Conservation (phyloP, 2,113 vertebrate species). For the Sinocyclocheilus rhinocerous region DNA sequence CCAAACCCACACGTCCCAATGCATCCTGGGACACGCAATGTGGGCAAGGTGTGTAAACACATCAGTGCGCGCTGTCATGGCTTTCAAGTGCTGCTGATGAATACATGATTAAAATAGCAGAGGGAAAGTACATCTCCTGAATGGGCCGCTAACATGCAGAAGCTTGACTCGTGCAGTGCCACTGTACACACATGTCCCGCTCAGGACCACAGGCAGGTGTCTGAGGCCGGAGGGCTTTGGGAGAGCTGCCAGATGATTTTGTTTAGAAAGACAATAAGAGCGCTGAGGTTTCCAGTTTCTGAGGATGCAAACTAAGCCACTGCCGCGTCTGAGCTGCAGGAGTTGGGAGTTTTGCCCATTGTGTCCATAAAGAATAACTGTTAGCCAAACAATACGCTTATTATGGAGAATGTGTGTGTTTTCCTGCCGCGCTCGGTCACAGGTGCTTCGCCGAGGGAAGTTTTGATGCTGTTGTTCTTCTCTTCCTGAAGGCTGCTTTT, state of each 20-base stretch:
- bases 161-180: slow-evolving; percentile 48
- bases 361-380: slow-evolving; percentile 51
- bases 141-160: slow-evolving; percentile 47
- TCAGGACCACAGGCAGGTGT: slow-evolving; percentile 55
- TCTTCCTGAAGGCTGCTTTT: neutral
- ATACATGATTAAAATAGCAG: slow-evolving; percentile 46
- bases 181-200: slow-evolving; percentile 10
- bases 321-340: slow-evolving; percentile 14
- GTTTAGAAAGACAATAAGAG: slow-evolving; percentile 57
- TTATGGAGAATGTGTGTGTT: slow-evolving; percentile 47
- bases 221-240: slow-evolving; percentile 51
- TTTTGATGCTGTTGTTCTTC: slow-evolving; percentile 1
- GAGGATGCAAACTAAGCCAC: slow-evolving; percentile 49
- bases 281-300: slow-evolving; percentile 46
- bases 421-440: slow-evolving; percentile 34
- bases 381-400: slow-evolving; percentile 54
- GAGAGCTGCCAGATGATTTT: slow-evolving; percentile 54
- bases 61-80: slow-evolving; percentile 24
- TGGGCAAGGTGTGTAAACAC: slow-evolving; percentile 14
- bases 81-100: slow-evolving; percentile 41
- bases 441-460: slow-evolving; percentile 45
- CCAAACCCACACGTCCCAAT: slow-evolving; percentile 7
- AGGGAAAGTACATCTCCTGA: slow-evolving; percentile 57
- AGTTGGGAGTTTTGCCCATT: slow-evolving; percentile 49
- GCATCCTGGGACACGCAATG: slow-evolving; percentile 17